phyloP scores from a whole-genome alignment of 1,140 invertebrate species.

The Rhopalosiphum padi region DNA sequence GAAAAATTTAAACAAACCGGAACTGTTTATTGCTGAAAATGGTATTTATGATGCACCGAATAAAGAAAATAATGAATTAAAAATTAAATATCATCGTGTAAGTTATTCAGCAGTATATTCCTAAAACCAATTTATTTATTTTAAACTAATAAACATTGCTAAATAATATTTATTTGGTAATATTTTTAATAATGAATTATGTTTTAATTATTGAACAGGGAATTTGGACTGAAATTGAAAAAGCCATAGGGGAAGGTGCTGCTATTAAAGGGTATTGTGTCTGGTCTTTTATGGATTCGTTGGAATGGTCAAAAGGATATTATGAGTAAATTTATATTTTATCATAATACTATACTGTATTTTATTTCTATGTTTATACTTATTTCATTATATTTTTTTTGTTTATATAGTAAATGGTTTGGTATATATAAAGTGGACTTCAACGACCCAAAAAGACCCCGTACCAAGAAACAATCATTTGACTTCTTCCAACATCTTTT shows the following conservation, averaged over 20 bases:
- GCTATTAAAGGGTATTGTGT: not conserved
- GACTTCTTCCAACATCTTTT: not conserved
- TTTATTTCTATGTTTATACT: not conserved
- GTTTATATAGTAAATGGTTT: not conserved
- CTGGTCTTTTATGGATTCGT: conserved; percentile 11
- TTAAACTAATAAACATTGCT: too few relatives aligned
- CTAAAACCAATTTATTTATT: not conserved
- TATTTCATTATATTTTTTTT: not conserved
- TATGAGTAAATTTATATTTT: not conserved
- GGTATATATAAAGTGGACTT: not conserved
- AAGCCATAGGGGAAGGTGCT: not conserved
- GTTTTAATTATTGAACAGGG: not conserved
- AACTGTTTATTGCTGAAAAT: not conserved
- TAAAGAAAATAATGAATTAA: not conserved
- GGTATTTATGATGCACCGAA: not conserved
- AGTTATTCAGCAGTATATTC: not conserved
- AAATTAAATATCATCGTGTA: not conserved
- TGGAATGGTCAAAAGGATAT: not conserved
- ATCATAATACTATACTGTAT: not conserved
- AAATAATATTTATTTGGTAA: too few relatives aligned
- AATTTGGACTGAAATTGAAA: not conserved
- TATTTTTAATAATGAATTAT: not conserved
- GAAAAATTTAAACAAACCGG: not conserved
- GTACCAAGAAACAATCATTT: not conserved
- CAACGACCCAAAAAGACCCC: not conserved